Evolutionary conservation across 2,888 invertebrate species (phyloP), one percentile per base, ranked within the genome.

Genomic region (Tortrix viridana): DNA sequence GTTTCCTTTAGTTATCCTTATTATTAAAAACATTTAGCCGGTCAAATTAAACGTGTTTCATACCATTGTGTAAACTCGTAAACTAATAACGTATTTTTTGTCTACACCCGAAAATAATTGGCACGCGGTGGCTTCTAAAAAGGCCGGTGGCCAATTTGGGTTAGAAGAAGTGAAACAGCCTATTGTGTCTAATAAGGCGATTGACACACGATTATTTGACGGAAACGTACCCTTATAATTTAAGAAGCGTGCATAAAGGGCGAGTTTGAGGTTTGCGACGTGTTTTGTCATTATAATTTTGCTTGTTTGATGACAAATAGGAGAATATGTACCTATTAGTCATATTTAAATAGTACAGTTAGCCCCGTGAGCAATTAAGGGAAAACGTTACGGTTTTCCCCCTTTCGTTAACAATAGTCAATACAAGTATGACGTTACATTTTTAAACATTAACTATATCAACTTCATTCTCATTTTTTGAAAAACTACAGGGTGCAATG

Each of bases 21-120:
- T 32, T 32, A 32, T 32, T 32, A 32, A 12, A 32, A 32, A 32
- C 32, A 32, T 32, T 32, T 32, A 32, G 12, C 3, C 32, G 3
- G 1, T 16, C 41, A 19, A 12, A 32, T 32, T 32, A 32, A 47
- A 43, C 41, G 32, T 41, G 43, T 43, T 46, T 44, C 76, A 74
- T 75, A 76, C 80, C 80, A 86, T 88, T 91, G 88, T 89, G 83
- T 89, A 86, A 88, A 84, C 85, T 89, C 84, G 84, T 88, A 85
- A 88, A 84, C 85, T 88, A 88, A 92, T 90, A 88, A 84, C 84
- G 75, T 77, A 70, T 73, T 74, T 74, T 76, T 77, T 85, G 50
- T 60, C 58, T 58, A 53, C 55, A 63, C 65, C 68, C 72, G 67
- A 60, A 71, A 69, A 78, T 85, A 88, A 88, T 89, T 84, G 77